Percentiles rank a stretch among this genome's conserved stretches.
Conservation (phyloP, 2,888 invertebrate genomes). For the Drosophila nigritarsus region DNA sequence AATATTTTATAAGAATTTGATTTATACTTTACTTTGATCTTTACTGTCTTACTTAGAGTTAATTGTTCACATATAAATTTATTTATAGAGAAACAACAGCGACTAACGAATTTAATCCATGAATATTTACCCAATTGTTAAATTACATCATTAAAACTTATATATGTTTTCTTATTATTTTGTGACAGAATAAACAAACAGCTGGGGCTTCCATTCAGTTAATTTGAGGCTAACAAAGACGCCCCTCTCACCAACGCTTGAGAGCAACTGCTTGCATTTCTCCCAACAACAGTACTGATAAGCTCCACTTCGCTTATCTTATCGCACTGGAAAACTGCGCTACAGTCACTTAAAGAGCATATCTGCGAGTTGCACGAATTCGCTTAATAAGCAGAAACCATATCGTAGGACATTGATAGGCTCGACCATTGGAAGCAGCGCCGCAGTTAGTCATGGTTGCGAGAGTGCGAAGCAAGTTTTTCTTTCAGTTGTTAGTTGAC, state of each 20-base stretch:
- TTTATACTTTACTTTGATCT: neutral
- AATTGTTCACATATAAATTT: neutral
- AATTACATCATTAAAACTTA: neutral
- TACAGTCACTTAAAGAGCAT: constrained; percentile 16
- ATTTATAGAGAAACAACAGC: neutral
- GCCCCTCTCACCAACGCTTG: neutral
- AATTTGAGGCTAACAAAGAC: constrained; percentile 26
- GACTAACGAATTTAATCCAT: neutral
- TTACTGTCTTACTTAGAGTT: neutral
- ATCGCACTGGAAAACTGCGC: constrained; percentile 62
- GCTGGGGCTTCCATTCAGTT: constrained; percentile 11
- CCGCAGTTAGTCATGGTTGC: constrained; percentile 52
- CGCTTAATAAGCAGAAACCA: neutral
- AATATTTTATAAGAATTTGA: neutral
- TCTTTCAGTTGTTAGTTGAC: constrained; percentile 40
- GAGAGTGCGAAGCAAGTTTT: constrained; percentile 9
- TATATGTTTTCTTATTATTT: neutral
- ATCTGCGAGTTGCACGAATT: neutral
- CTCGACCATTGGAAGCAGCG: constrained; percentile 48
- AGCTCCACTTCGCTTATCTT: constrained; percentile 53
- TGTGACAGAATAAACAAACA: neutral
- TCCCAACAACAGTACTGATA: constrained; percentile 57
- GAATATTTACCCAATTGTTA: neutral
- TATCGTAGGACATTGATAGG: neutral
- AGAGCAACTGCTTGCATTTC: constrained; percentile 30